Evolutionary conservation across 2,888 invertebrate species (phyloP), one percentile per base, ranked within the genome.

Genomic region (Tromatobia lineatoria): DNA sequence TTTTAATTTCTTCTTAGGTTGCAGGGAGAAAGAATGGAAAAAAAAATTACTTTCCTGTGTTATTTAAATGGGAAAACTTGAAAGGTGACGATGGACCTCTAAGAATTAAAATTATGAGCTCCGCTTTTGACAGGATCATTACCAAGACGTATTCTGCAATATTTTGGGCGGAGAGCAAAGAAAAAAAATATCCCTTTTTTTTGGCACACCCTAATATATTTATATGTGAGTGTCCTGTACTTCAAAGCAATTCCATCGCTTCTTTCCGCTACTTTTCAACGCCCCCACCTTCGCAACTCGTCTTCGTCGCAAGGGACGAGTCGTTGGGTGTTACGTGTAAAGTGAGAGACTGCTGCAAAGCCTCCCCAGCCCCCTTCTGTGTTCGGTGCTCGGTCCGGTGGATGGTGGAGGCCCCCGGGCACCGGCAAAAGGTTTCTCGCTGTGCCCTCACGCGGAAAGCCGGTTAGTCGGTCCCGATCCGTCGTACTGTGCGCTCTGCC

Each of bases 391-490:
- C 73, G 76, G 74, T 73, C 77, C 77, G 79, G 76, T 64, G 80
- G 50, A 70, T 70, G 70, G 70, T 66, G 66, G 47, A 54, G 71
- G 52, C 84, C 81, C 84, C 81, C 73, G 74, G 84, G 74, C 83
- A 79, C 84, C 77, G 84, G 81, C 84, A 84, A 84, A 84, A 84
- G 84, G 84, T 84, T 84, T 81, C 84, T 66, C 18, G 70, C 47
- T 90, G 91, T 86, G 89, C 89, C 89, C 85, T 88, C 90, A 90
- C 88, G 90, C 90, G 90, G 89, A 92, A 91, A 90, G 91, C 92
- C 92, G 92, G 92, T 92, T 91, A 92, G 92, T 92, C 88, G 90
- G 88, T 90, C 90, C 89, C 88, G 88, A 91, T 90, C 90, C 89
- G 87, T 83, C 88, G 91, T 87, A 82, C 71, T 71, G 86, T 85